phyloP scores from a whole-genome alignment of 2,797 vertebrate species.

The Clarias platycephalus region DNA sequence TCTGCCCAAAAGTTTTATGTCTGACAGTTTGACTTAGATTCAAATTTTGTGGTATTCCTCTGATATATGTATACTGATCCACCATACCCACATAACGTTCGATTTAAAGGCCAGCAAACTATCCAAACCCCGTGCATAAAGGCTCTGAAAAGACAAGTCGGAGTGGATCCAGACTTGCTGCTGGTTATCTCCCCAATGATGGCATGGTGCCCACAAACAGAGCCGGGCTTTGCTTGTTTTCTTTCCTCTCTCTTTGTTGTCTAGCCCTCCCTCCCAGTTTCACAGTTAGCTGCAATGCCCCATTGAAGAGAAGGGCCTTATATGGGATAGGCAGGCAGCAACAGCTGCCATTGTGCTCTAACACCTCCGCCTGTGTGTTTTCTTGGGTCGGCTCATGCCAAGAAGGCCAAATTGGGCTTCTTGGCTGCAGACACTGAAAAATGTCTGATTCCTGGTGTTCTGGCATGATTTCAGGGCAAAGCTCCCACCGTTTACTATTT shows the following conservation, averaged over 20 bases:
- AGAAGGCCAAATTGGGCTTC: slow-evolving; percentile 47
- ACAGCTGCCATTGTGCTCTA: slow-evolving; percentile 70
- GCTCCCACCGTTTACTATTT: slow-evolving; percentile 64
- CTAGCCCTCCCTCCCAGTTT: slow-evolving; percentile 51
- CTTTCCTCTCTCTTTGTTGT: slow-evolving; percentile 53
- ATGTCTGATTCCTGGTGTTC: slow-evolving; percentile 63
- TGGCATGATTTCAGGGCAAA: slow-evolving; percentile 59
- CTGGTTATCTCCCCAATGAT: slow-evolving; percentile 48
- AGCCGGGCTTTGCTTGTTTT: slow-evolving; percentile 51
- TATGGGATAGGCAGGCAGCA: slow-evolving; percentile 69
- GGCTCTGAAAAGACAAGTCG: slow-evolving; percentile 20
- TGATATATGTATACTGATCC: background rate
- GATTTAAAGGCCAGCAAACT: slow-evolving; percentile 5
- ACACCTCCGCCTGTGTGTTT: slow-evolving; percentile 48
- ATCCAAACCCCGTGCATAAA: background rate
- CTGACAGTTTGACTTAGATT: background rate
- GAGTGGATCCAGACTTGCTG: slow-evolving; percentile 36
- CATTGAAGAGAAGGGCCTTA: slow-evolving; percentile 65
- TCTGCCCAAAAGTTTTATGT: background rate
- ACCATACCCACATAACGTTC: background rate
- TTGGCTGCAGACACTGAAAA: slow-evolving; percentile 55
- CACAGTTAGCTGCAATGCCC: slow-evolving; percentile 56
- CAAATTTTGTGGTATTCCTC: background rate
- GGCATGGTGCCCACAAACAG: slow-evolving; percentile 46
- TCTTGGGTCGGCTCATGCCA: slow-evolving; percentile 38